phyloP scores from a whole-genome alignment of 2,113 vertebrate genomes.

The Cariama cristata region DNA sequence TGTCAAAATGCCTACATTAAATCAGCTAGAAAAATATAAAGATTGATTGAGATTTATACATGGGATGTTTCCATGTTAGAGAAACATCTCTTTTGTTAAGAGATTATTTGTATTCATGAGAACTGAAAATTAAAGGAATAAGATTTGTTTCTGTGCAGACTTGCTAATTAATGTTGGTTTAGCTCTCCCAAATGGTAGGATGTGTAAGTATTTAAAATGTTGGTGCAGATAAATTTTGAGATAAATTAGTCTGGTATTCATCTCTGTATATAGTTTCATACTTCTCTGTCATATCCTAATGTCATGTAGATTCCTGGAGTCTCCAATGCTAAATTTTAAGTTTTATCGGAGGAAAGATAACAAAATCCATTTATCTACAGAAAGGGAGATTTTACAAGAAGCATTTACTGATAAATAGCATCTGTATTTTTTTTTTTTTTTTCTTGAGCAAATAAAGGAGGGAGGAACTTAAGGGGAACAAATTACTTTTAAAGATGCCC shows the following conservation, averaged over 20 bases:
- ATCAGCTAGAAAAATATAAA: background rate
- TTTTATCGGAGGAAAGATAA: background rate
- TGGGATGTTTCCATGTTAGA: background rate
- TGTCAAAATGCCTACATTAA: background rate
- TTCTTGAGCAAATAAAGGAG: background rate
- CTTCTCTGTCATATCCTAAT: background rate
- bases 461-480: background rate
- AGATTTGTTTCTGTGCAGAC: background rate
- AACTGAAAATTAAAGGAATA: slow-evolving; percentile 51
- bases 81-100: slow-evolving; percentile 50
- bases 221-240: background rate
- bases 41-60: background rate
- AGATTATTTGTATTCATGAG: slow-evolving; percentile 5
- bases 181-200: background rate
- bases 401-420: background rate
- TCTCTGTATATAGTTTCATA: background rate
- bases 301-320: background rate
- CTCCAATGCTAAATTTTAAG: background rate
- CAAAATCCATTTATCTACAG: background rate
- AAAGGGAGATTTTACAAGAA: background rate
- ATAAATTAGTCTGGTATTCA: background rate
- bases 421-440: background rate
- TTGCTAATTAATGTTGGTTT: slow-evolving; percentile 18
- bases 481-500: background rate
- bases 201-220: background rate